Conservation (phyloP, 1,140 invertebrate species). For the Diorhabda elongata region DNA sequence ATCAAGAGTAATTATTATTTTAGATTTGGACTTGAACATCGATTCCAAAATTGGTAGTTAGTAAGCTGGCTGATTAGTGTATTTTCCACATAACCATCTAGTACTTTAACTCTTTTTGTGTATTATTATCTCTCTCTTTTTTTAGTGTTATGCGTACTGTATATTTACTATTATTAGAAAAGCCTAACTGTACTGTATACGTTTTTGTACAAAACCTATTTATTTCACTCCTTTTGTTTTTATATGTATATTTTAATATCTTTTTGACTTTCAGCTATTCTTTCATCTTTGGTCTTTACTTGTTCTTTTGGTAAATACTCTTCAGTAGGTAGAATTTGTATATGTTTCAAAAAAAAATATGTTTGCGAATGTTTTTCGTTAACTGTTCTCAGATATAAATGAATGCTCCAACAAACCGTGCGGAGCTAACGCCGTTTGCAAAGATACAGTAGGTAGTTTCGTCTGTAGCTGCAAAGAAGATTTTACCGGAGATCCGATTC, state of each 20-base stretch:
- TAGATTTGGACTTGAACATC: too few relatives aligned
- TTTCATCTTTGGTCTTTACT: conserved; percentile 38
- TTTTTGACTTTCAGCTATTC: conserved; percentile 41
- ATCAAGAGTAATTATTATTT: too few relatives aligned
- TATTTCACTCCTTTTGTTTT: conserved; percentile 26
- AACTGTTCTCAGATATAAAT: conserved; percentile 69
- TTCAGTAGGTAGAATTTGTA: conserved; percentile 36
- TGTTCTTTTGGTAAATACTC: conserved; percentile 41
- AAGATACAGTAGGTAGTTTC: conserved; percentile 82
- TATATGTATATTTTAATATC: conserved; percentile 23
- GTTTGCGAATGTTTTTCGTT: conserved; percentile 27
- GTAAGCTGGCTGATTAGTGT: conserved; percentile 11
- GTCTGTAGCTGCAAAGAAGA: conserved; percentile 77
- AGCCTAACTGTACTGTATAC: conserved; percentile 44
- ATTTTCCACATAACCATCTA: conserved; percentile 35
- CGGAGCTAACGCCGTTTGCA: conserved; percentile 79
- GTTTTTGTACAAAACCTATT: conserved; percentile 37
- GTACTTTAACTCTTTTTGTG: conserved; percentile 22
- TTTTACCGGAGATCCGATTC: conserved; percentile 79
- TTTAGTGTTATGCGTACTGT: conserved; percentile 10
- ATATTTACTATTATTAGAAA: conserved; percentile 23
- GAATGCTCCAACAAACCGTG: conserved; percentile 83
- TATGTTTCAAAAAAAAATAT: neutral
- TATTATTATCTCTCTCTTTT: conserved; percentile 13
- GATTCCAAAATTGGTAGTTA: too few relatives aligned